phyloP scores from a whole-genome alignment of 2,888 invertebrate genomes.

The Chydorus sphaericus region DNA sequence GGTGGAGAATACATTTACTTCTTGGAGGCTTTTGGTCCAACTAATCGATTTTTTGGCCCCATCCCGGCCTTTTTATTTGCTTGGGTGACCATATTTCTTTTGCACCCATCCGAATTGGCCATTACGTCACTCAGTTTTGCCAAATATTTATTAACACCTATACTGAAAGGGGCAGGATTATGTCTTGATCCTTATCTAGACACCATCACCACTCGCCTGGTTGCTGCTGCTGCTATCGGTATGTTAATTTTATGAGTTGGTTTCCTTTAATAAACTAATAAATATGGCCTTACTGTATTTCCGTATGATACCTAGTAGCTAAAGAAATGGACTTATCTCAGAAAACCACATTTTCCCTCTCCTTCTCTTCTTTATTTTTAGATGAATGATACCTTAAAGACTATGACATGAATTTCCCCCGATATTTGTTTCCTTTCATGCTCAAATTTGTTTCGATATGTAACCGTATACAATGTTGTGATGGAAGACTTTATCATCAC shows the following conservation, averaged over 20 bases:
- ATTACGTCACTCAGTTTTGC: constrained; percentile 16
- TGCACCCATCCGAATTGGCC: constrained; percentile 15
- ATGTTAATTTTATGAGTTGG: constrained; percentile 13
- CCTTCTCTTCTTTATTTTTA: too few species aligned
- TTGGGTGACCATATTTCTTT: constrained; percentile 18
- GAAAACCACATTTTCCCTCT: too few species aligned
- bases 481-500: not conserved
- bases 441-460: too few species aligned
- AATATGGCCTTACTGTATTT: too few species aligned
- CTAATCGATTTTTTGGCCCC: constrained; percentile 13
- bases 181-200: constrained; percentile 5
- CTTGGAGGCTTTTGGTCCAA: constrained; percentile 19
- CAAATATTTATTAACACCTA: constrained; percentile 11
- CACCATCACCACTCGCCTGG: constrained; percentile 18
- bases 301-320: too few species aligned
- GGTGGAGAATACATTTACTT: constrained; percentile 31
- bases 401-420: too few species aligned
- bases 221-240: constrained; percentile 23
- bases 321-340: too few species aligned
- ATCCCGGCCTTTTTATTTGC: constrained; percentile 22
- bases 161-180: constrained; percentile 11
- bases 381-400: too few species aligned
- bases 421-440: too few species aligned
- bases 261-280: too few species aligned
- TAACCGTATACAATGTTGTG: too few species aligned